Conservation (phyloP, 2,113 vertebrate species). For the Eidolon helvum region DNA sequence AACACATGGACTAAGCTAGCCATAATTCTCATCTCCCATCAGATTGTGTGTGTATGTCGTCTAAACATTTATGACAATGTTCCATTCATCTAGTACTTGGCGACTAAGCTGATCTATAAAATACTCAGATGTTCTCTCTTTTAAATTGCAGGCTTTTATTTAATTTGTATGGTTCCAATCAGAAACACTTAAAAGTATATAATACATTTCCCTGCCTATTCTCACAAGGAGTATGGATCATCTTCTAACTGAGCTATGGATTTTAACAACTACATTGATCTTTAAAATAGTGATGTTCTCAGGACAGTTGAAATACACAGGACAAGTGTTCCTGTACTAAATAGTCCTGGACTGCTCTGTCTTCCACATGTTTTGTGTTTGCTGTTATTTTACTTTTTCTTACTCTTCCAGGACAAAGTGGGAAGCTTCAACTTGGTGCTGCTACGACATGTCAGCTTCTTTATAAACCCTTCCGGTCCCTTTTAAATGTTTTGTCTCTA, state of each 20-base stretch:
- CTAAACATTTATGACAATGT: background rate
- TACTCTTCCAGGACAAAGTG: background rate
- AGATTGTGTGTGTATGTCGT: accelerated
- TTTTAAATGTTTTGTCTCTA: background rate
- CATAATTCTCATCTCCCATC: background rate
- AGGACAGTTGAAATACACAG: too few species aligned
- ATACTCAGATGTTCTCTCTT: background rate
- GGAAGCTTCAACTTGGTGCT: background rate
- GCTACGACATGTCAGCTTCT: background rate
- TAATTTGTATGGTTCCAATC: background rate
- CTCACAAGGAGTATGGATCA: background rate
- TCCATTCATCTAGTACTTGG: background rate
- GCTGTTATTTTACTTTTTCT: background rate
- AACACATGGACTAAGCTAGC: background rate
- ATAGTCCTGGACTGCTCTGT: background rate
- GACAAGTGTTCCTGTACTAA: background rate
- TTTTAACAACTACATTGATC: background rate
- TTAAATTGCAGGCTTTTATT: background rate
- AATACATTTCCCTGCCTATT: background rate
- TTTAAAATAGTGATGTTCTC: background rate
- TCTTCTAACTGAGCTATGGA: background rate
- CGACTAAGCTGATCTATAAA: background rate
- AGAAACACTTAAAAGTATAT: background rate
- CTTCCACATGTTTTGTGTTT: background rate
- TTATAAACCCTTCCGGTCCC: background rate